Evolutionary conservation across 2,797 vertebrate genomes (phyloP), one percentile per base, ranked within the genome.

Genomic region (Sorex maritimensis): DNA sequence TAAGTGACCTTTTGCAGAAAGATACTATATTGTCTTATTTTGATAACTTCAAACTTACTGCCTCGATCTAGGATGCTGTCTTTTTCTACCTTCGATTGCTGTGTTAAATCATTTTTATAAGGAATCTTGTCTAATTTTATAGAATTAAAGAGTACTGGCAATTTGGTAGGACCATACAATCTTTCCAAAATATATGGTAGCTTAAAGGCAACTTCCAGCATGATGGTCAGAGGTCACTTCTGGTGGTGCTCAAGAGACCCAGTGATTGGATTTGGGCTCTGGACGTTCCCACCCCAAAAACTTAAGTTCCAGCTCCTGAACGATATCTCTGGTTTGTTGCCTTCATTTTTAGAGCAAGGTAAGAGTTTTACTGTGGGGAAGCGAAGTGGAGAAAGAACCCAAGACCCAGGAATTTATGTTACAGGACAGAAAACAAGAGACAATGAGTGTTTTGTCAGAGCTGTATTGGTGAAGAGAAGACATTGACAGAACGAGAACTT

Each of bases 11-110:
- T 93, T 94, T 94, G 9, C 72, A 69, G 80, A 78, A 55, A 91
- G 63, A 83, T 92, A 26, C 81, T 94, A 91, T 95, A 44, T 74
- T 86, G 65, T 83, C 87, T 90, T 94, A 86, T 95, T 95, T 93
- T 84, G 79, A 79, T 67, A 67, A 41, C 30, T 89, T 28, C 67
- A 94, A 90, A 92, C 65, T 85, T 86, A 92, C 34, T 79, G 68
- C 55, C 68, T 26, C 19, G 55, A 75, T 68, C 79, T 94, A 46
- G 58, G 55, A 86, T 6, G 41, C 26, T 28, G 30, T 1, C 83
- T 19, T 28, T 81, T 30, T 89, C 21, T 74, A 81, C 19, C 91
- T 89, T 28, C 34, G 24, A 78, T 63, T 88, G 34, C 38, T 8
- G 28, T 78, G 61, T 83, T 85, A 94, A 94, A 85, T 55, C 38